Base-by-base conservation (phyloP, 2,797 vertebrate genomes). In the Mionectes olivaceus region DNA sequence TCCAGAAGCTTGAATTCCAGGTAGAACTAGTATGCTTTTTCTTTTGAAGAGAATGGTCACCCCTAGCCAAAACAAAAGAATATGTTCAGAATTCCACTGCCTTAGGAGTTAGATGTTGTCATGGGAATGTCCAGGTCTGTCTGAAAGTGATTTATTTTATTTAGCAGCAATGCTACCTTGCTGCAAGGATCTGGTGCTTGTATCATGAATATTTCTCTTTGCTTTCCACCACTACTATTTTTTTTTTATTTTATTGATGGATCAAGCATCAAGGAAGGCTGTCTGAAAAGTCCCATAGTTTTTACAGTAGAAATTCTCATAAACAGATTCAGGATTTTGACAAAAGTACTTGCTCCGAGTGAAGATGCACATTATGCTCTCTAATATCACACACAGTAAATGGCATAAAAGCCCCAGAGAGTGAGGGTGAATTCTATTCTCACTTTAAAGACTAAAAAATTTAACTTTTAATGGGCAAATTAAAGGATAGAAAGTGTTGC, bases 131-230 rank as follows among this genome's bases (percentile, higher is more conserved):
- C 56, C 65, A 86, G 19, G 39, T 13, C n/a, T 95, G 41, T 56
- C 68, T 90, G 77, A 83, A 59, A 83, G 33, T 64, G 21, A 4
- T 91, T 96, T 37, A n/a, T 96, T 95, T 93, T 83, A 88, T 53
- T 65, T 60, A 90, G 67, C 25, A 76, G 16, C 61, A 91, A 87
- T 56, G 53, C 10, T 90, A 63, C 37, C 21, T 80, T 60, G 7
- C 44, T 90, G 35, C 33, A 87, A 86, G 8, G n/a, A 52, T 70
- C 59, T 93, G 27, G 76, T 93, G 65, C 13, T 43, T 43, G 2
- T 88, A 39, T n/a, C 8, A 63, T 28, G 3, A 90, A 57, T 78
- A 78, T 59, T 86, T 74, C 9, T 77, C 10, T 78, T 64, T 83
- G 7, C 53, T 90, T 91, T 49, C 24, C 22, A 50, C 6, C 7